Evolutionary conservation across 2,113 vertebrate species (phyloP).

Genomic region (Fukomys damarensis): DNA sequence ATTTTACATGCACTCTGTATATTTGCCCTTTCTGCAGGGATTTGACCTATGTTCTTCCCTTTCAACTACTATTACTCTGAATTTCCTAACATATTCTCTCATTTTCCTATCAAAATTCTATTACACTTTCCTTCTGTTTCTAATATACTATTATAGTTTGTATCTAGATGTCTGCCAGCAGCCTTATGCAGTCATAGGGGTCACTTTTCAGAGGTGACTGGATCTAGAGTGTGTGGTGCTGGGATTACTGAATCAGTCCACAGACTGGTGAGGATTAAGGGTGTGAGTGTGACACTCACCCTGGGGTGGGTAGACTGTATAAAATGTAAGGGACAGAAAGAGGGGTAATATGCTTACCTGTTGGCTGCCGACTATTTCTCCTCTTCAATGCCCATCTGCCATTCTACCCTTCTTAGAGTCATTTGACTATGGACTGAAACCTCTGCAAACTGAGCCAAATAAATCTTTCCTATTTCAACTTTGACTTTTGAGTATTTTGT

Average conservation of each 20-base stretch:
- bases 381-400: neutral
- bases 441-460: neutral
- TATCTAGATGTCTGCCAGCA: neutral
- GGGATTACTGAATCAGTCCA: neutral
- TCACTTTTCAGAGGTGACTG: neutral
- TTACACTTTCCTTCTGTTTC: neutral
- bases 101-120: neutral
- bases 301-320: neutral
- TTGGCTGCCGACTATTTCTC: neutral
- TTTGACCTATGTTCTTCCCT: neutral
- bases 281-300: neutral
- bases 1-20: neutral
- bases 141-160: neutral
- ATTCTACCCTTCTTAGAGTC: neutral
- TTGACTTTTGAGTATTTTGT: neutral
- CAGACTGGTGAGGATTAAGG: neutral
- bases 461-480: neutral
- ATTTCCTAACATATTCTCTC: neutral
- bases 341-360: neutral
- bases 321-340: neutral
- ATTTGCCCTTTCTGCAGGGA: neutral
- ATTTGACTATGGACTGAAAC: neutral
- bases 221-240: neutral
- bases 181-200: neutral
- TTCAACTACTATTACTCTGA: neutral